Base-by-base conservation (phyloP, 2,888 invertebrate genomes). In the Cheiracanthium punctorium region DNA sequence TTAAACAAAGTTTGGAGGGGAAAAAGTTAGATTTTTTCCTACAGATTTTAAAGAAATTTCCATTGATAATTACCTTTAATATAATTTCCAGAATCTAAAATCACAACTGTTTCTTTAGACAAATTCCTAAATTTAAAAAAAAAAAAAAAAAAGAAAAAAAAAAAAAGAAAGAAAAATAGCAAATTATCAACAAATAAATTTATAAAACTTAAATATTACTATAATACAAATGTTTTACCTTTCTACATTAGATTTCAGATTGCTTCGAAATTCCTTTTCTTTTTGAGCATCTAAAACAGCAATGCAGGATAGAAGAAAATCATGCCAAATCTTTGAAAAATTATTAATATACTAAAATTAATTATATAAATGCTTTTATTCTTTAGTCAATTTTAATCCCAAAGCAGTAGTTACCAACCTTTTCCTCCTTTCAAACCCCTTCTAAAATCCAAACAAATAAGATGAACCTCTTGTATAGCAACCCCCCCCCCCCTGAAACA, bases 21-120 rank as follows among this genome's bases (percentile, higher is more conserved):
- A n/a, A n/a, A n/a, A n/a, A n/a, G n/a, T n/a, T n/a, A n/a, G n/a
- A n/a, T n/a, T n/a, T n/a, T n/a, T n/a, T n/a, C n/a, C n/a, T n/a
- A n/a, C n/a, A n/a, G n/a, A n/a, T n/a, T n/a, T n/a, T n/a, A n/a
- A n/a, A n/a, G n/a, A n/a, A n/a, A n/a, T n/a, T n/a, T n/a, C n/a
- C n/a, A n/a, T n/a, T n/a, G n/a, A 75, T 64, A 73, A 33, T 58
- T 91, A 94, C 96, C 97, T 95, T 99, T 99, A 41, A 99, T 98
- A 91, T 99, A 99, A 93, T 99, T 99, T 84, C 96, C 94, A 0
- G 96, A 96, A 92, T 99, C 99, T 80, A 98, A 93, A 90, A 99
- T 97, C 17, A 98, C 95, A 8, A 98, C 93, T 91, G 95, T 95
- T 20, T 95, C 95, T 89, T 94, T 94, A 70, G 94, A 94, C 64